These are phyloP conservation scores for Clarias gariepinus DNA, from an alignment of 2,113 vertebrate species.

Conservation along the genomic window DNA sequence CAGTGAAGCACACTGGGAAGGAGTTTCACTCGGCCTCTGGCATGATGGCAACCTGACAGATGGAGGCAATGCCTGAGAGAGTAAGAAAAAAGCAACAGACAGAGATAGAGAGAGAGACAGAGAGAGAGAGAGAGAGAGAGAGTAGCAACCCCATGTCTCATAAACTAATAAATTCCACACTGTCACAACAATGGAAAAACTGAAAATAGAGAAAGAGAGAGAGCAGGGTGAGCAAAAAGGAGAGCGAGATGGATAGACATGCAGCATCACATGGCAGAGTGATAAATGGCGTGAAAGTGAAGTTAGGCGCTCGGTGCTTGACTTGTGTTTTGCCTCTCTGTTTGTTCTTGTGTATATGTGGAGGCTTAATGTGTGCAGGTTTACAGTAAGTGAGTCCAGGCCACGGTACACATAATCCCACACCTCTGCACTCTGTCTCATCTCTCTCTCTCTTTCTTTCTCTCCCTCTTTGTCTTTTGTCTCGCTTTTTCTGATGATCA, in stretches of 20 bases:
- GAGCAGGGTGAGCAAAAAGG: conserved; percentile 21
- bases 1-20: conserved; percentile 37
- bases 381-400: conserved; percentile 11
- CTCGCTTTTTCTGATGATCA: not conserved
- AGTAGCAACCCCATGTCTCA: too few species aligned
- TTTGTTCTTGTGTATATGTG: not conserved
- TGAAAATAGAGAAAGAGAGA: not conserved
- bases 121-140: conserved; percentile 48
- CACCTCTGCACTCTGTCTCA: conserved; percentile 13
- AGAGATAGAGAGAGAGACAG: conserved; percentile 21
- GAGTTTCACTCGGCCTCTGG: conserved; percentile 70
- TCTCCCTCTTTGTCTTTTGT: not conserved
- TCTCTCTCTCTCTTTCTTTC: not conserved
- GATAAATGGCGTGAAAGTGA: conserved; percentile 12
- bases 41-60: conserved; percentile 71
- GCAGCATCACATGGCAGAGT: not conserved
- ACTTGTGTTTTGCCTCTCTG: not conserved
- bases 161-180: not conserved
- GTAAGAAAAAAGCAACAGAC: conserved; percentile 34
- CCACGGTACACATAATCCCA: not conserved
- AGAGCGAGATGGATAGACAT: not conserved
- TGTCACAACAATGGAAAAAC: not conserved
- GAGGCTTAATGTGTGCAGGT: not conserved
- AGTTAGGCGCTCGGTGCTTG: not conserved
- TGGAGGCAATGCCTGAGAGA: conserved; percentile 59